Conservation (phyloP, 2,113 vertebrate genomes). For the Pipa parva region DNA sequence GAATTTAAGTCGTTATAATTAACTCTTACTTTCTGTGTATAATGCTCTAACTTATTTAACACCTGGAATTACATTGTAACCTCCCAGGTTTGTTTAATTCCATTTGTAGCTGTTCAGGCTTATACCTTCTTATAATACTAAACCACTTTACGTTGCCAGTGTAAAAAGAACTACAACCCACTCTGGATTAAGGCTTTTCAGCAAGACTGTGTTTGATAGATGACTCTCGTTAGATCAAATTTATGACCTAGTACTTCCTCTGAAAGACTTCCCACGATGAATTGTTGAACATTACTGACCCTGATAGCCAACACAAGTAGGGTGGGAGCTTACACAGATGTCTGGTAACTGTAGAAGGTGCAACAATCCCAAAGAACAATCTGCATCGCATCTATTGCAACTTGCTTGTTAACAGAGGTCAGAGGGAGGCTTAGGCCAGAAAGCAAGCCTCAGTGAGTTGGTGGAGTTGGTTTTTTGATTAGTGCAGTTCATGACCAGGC, state of each 20-base stretch:
- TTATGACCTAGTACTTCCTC: slow-evolving; percentile 70
- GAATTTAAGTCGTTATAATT: too few species aligned
- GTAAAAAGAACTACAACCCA: not conserved
- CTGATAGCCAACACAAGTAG: slow-evolving; percentile 59
- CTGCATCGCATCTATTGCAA: slow-evolving; percentile 57
- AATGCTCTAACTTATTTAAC: too few species aligned
- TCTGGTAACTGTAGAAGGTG: slow-evolving; percentile 59
- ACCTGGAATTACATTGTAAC: too few species aligned
- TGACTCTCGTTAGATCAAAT: slow-evolving; percentile 67
- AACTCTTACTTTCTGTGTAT: too few species aligned
- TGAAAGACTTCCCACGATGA: slow-evolving; percentile 71
- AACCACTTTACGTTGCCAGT: not conserved
- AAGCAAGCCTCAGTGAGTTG: slow-evolving; percentile 54
- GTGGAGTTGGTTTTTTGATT: slow-evolving; percentile 61
- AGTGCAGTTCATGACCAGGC: slow-evolving; percentile 61
- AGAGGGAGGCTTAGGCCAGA: slow-evolving; percentile 55
- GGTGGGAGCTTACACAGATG: slow-evolving; percentile 60
- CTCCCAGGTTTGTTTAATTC: too few species aligned
- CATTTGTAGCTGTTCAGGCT: too few species aligned
- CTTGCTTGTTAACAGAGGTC: slow-evolving; percentile 51
- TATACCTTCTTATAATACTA: too few species aligned
- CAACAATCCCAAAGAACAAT: slow-evolving; percentile 61
- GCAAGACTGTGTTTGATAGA: slow-evolving; percentile 55
- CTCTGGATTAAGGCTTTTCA: slow-evolving; percentile 8
- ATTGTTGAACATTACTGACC: slow-evolving; percentile 67